A percentile compares a stretch with the other conserved stretches of the same genome.
Evolutionary conservation across 2,888 invertebrate genomes (phyloP).

Genomic region (Eristalis intricaria): DNA sequence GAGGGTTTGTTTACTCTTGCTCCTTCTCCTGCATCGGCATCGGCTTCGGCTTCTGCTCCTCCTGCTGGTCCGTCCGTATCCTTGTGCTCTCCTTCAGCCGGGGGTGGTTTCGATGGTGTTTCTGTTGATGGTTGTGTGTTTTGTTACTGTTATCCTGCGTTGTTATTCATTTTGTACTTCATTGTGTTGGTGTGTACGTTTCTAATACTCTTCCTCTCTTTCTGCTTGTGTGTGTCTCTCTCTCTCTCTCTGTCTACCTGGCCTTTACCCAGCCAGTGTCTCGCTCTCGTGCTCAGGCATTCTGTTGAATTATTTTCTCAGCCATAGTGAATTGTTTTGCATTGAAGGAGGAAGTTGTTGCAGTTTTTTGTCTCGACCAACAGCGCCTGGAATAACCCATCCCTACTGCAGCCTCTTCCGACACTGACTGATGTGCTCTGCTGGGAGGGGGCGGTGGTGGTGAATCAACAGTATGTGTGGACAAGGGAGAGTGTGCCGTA

Average conservation of each 20-base stretch:
- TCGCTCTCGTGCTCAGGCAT: background rate
- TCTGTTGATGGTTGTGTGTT: slow-evolving; percentile 17
- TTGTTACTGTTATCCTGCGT: slow-evolving; percentile 17
- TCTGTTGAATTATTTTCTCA: too few species aligned
- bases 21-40: too few species aligned
- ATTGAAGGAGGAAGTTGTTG: slow-evolving; percentile 32
- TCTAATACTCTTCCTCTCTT: background rate
- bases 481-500: too few species aligned
- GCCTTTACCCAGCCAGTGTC: background rate
- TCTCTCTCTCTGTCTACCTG: background rate
- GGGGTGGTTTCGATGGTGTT: background rate
- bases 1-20: background rate
- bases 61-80: too few species aligned
- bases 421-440: too few species aligned
- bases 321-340: slow-evolving; percentile 8
- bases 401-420: too few species aligned
- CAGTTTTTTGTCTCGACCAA: slow-evolving; percentile 3
- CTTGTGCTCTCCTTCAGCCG: background rate
- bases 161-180: slow-evolving; percentile 7
- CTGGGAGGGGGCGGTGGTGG: too few species aligned
- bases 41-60: too few species aligned
- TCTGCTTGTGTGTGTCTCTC: background rate
- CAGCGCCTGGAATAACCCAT: too few species aligned
- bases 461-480: too few species aligned
- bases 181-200: slow-evolving; percentile 15